Conservation (phyloP, 37 sponge, comb jelly and placozoan genomes). For the Hexactinellida sp. region DNA sequence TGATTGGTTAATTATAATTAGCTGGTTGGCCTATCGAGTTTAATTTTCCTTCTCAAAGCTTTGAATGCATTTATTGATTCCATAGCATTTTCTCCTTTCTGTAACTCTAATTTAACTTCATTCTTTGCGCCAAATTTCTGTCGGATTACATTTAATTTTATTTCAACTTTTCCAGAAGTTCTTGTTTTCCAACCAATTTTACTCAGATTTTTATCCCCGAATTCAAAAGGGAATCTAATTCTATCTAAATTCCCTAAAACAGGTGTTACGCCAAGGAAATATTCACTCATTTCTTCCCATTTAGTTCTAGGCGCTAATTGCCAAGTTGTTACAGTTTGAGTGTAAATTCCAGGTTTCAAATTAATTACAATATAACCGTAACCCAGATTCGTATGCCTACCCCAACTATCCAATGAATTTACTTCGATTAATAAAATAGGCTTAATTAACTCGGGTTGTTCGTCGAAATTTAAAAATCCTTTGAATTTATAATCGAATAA, state of each 20-base stretch:
- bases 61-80: too few relatives aligned
- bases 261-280: background rate
- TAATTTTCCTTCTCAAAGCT: too few relatives aligned
- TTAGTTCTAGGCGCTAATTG: background rate
- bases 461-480: background rate
- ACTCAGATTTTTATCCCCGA: background rate
- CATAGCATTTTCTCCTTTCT: too few relatives aligned
- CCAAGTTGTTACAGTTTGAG: background rate
- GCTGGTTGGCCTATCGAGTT: too few relatives aligned
- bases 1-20: too few relatives aligned
- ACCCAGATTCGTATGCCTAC: background rate
- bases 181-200: background rate
- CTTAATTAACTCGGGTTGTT: background rate
- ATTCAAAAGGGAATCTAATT: background rate
- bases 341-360: background rate
- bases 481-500: conserved; percentile 7
- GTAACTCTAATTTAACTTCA: too few relatives aligned
- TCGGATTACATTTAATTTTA: background rate
- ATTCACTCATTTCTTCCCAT: conserved; percentile 12
- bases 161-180: background rate
- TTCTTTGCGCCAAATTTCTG: background rate
- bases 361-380: background rate
- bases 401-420: background rate
- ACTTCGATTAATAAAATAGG: background rate
- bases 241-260: background rate